Evolutionary conservation across 2,888 invertebrate genomes (phyloP).

Genomic region (Aleiodes alternator): DNA sequence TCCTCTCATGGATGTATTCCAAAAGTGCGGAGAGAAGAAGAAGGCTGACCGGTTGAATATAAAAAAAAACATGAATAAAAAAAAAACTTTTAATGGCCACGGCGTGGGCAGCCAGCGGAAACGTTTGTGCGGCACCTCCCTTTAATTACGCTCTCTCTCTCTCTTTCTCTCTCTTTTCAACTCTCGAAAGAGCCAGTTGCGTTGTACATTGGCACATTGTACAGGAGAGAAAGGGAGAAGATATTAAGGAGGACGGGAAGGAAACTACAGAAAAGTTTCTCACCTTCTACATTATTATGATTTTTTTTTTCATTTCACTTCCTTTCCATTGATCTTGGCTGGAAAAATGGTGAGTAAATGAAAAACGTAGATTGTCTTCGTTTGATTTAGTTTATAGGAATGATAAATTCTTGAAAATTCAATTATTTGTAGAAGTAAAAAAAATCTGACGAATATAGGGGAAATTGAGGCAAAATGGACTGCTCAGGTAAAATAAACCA

Average conservation of each 20-base stretch:
- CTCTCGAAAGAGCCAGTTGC: constrained; percentile 5
- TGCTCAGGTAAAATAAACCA: neutral
- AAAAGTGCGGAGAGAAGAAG: constrained; percentile 7
- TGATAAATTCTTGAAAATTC: neutral
- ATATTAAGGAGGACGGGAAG: constrained; percentile 24
- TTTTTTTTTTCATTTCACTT: neutral
- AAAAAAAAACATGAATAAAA: constrained; percentile 58
- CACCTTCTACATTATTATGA: constrained; percentile 9
- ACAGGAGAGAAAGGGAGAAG: constrained; percentile 37
- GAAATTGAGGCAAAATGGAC: neutral
- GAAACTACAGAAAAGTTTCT: constrained; percentile 30
- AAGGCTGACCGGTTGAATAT: constrained; percentile 51
- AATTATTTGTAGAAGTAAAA: neutral
- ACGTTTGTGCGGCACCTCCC: constrained; percentile 60
- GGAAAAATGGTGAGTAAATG: neutral
- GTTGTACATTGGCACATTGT: constrained; percentile 40
- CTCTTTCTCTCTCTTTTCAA: neutral
- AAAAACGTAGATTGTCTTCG: neutral
- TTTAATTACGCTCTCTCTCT: constrained; percentile 60
- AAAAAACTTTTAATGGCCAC: constrained; percentile 63
- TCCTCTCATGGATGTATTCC: too few species aligned
- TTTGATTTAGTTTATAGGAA: neutral
- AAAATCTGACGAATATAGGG: neutral
- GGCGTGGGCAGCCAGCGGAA: constrained; percentile 62
- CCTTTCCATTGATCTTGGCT: constrained; percentile 1